Evolutionary conservation across 2,888 invertebrate species (phyloP), one percentile per base, ranked within the genome.

Genomic region (Hyppa rectilinea): DNA sequence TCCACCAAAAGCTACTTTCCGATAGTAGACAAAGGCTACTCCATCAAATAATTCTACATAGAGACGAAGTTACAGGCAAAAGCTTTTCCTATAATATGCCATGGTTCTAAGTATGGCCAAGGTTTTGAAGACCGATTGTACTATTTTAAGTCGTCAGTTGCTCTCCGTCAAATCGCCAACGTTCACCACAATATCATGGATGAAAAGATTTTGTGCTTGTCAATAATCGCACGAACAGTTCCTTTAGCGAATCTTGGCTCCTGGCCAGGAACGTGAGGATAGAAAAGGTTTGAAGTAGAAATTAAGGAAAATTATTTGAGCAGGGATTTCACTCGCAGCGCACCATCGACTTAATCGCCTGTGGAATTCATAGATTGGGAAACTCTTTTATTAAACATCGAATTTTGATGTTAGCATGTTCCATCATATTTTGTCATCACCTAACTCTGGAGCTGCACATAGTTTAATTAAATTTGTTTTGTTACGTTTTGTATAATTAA

Each of bases 271-370:
- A 53, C 56, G 56, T 53, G 52, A n/a, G 49, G 26, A 43, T 61
- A 65, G 65, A 71, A 76, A 76, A 77, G 78, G 58, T 65, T 65
- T 77, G 65, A 59, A 49, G 64, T 52, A 65, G 71, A 65, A n/a
- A 71, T 76, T 71, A 77, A 45, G 38, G 78, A 66, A 65, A 71
- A 78, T 76, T 64, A 77, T 76, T 77, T 77, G 53, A 67, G 50
- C 59, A 40, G 40, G 36, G 45, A 45, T 60, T 64, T 64, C 60
- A 73, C 36, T 72, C 49, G n/a, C 76, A 63, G 62, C 26, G 17
- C 12, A 47, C 56, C 61, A 45, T 45, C n/a, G 58, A 75, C 49
- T 69, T 75, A 60, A 69, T 63, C 73, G 69, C 20, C 40, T 62
- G 62, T 52, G n/a, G 52, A 62, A 68, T 69, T 75, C 50, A 59